These are phyloP conservation scores for Ylistrum balloti DNA, from an alignment of 1,140 invertebrate genomes.

Conservation along the genomic window DNA sequence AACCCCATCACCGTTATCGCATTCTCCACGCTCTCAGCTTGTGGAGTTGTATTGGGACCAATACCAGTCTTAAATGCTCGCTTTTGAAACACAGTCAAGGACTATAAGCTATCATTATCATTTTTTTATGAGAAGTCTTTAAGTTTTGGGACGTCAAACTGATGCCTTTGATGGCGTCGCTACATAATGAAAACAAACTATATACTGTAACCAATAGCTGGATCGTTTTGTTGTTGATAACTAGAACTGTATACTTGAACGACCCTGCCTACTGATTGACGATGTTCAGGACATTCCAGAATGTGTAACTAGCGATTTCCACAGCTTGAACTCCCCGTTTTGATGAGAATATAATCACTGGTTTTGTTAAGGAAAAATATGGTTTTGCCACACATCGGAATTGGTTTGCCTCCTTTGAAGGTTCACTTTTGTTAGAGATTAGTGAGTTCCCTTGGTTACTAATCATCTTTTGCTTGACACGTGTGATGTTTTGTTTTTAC, in stretches of 20 bases:
- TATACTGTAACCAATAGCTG: too few relatives aligned
- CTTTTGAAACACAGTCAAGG: too few relatives aligned
- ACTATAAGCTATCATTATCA: too few relatives aligned
- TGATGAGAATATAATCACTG: background rate
- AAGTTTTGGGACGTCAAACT: too few relatives aligned
- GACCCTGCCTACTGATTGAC: background rate
- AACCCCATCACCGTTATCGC: background rate
- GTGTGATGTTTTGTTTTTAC: constrained; percentile 5
- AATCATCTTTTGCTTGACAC: background rate
- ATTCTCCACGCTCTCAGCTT: too few relatives aligned
- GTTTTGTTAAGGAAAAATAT: background rate
- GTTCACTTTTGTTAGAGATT: background rate
- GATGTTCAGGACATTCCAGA: background rate
- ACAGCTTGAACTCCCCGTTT: background rate
- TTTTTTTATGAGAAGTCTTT: too few relatives aligned
- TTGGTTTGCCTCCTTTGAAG: background rate
- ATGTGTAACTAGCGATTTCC: background rate
- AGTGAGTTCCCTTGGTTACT: constrained; percentile 14
- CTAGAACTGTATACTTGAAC: background rate
- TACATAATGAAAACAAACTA: too few relatives aligned
- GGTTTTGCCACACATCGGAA: background rate
- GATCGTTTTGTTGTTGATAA: background rate
- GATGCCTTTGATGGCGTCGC: too few relatives aligned
- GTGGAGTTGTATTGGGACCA: too few relatives aligned
- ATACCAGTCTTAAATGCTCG: too few relatives aligned